Base-by-base conservation (phyloP, 2,888 invertebrate genomes). In the Acrobeloides nanus region DNA sequence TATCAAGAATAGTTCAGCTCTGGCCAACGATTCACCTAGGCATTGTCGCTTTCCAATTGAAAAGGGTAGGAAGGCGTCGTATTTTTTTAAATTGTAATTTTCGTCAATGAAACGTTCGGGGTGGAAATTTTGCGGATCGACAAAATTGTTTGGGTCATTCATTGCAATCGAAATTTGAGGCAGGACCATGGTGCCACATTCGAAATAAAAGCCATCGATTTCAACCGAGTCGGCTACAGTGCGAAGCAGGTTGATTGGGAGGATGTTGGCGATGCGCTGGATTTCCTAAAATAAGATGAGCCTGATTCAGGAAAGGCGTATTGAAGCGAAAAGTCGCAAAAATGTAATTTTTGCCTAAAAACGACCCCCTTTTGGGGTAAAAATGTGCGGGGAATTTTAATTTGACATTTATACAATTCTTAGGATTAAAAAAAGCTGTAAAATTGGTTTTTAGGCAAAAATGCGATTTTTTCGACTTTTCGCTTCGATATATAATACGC, bases 191-290 rank as follows among this genome's bases (percentile, higher is more conserved):
- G 68, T 66, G 20, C 63, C 68, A 18, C 45, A 38, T 3, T 59
- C 55, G 51, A 70, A 69, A 5, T 29, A 38, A 46, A 62, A 72
- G 8, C 69, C 70, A 39, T 64, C 69, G 31, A 74, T 57, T 6
- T 53, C 31, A 20, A 60, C 53, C 46, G 61, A 61, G 44, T 66
- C 65, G 2, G 61, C 48, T 1, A 55, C 55, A 4, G 66, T 67
- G 37, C 70, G 61, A 26, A 66, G 56, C 20, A 71, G 44, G 41
- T 66, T 72, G 12, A 74, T 59, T 5, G 74, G 73, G n/a, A 73
- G 59, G 37, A 75, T 71, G 38, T 70, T 73, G 43, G 67, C 73
- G 10, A 70, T 53, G 20, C 74, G 60, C 51, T 74, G 71, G 27
- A 72, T 64, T 46, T 74, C 73, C 51, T 62, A 32, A 41, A 67